Percentiles rank a stretch among this genome's conserved stretches.
phyloP scores from a whole-genome alignment of 1,140 invertebrate species.

The Drosophila parabipectinata region DNA sequence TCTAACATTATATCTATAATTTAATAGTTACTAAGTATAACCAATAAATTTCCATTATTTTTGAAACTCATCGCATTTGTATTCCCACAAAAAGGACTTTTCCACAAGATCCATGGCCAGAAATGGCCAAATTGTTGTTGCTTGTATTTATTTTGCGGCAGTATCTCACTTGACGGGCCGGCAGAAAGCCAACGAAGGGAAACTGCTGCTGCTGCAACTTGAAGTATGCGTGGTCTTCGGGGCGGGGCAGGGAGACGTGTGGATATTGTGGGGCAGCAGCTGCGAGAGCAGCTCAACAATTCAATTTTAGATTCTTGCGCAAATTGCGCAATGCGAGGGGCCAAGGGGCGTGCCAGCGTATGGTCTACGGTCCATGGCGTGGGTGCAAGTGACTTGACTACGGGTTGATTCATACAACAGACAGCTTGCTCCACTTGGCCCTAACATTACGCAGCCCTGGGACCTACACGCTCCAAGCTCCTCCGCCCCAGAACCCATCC shows the following conservation, averaged over 20 bases:
- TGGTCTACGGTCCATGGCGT: slow-evolving; percentile 19
- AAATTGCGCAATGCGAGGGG: slow-evolving; percentile 69
- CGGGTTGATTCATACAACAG: slow-evolving; percentile 77
- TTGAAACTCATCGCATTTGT: neutral
- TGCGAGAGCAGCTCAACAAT: slow-evolving; percentile 71
- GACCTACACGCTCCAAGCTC: neutral
- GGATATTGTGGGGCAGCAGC: slow-evolving; percentile 42
- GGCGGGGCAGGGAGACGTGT: slow-evolving; percentile 4
- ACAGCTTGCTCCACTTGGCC: slow-evolving; percentile 50
- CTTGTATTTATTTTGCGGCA: slow-evolving; percentile 8
- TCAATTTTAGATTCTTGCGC: slow-evolving; percentile 80
- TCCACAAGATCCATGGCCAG: neutral
- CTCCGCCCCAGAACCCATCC: neutral
- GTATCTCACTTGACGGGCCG: slow-evolving; percentile 16
- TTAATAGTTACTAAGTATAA: neutral
- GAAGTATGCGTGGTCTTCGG: slow-evolving; percentile 63
- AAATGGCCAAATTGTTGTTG: slow-evolving; percentile 16
- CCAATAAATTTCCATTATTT: neutral
- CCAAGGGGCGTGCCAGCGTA: slow-evolving; percentile 27
- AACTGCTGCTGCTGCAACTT: slow-evolving; percentile 65
- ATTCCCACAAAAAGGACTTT: neutral
- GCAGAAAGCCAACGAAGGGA: slow-evolving; percentile 10
- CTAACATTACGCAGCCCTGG: slow-evolving; percentile 31
- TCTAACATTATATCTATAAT: no score
- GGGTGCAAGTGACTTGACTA: slow-evolving; percentile 53